phyloP scores from a whole-genome alignment of 2,888 invertebrate species.

The Notodonta dromedarius region DNA sequence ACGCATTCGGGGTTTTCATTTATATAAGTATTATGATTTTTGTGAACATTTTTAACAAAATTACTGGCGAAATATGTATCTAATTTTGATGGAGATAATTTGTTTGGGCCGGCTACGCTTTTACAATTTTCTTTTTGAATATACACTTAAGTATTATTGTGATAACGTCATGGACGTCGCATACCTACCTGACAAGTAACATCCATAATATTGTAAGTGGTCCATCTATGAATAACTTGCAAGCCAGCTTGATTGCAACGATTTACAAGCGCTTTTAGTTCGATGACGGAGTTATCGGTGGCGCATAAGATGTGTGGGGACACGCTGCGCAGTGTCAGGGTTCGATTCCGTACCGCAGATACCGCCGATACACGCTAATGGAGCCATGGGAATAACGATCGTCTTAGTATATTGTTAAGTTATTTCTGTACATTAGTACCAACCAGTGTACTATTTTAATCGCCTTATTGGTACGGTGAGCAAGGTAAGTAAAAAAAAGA shows the following conservation, averaged over 20 bases:
- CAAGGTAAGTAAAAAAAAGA: no score
- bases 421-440: constrained; percentile 12
- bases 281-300: constrained; percentile 65
- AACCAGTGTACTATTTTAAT: no score
- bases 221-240: constrained; percentile 7
- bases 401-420: constrained; percentile 28
- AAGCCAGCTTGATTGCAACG: constrained; percentile 42
- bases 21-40: no score
- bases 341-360: constrained; percentile 58
- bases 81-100: no score
- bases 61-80: no score
- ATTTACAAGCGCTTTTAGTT: constrained; percentile 66
- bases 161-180: neutral
- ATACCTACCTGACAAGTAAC: neutral
- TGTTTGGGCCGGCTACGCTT: no score
- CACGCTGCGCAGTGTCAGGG: constrained; percentile 56
- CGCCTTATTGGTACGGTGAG: no score
- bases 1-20: no score
- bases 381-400: constrained; percentile 57
- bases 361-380: constrained; percentile 75
- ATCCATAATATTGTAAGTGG: constrained; percentile 3
- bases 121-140: no score
- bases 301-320: constrained; percentile 55
- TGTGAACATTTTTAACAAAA: no score
- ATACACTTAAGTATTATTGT: neutral